phyloP scores from a whole-genome alignment of 1,140 invertebrate species.

The Epicauta chinensis region DNA sequence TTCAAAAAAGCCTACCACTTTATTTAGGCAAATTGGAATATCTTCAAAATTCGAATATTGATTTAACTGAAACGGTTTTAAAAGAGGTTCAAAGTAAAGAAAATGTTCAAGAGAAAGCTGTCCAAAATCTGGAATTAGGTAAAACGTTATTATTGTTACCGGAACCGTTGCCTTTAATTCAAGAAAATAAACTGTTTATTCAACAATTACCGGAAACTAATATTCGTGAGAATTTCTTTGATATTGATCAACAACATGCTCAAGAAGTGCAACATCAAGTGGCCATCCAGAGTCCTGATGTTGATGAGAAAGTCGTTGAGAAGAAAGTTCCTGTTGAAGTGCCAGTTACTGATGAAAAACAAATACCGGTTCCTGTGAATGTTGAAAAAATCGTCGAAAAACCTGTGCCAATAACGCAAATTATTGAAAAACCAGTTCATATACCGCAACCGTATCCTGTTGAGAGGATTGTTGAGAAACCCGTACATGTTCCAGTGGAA shows the following conservation, averaged over 20 bases:
- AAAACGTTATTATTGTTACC: slow-evolving; percentile 31
- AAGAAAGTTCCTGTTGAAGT: slow-evolving; percentile 42
- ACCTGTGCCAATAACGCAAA: slow-evolving; percentile 44
- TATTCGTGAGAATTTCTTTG: slow-evolving; percentile 4
- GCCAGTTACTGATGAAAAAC: slow-evolving; percentile 42
- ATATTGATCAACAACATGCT: slow-evolving; percentile 19
- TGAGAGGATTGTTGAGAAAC: slow-evolving; percentile 52
- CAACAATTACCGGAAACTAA: slow-evolving; percentile 1
- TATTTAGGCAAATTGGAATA: slow-evolving; percentile 46
- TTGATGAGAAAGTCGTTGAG: slow-evolving; percentile 49
- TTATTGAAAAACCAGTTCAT: slow-evolving; percentile 49
- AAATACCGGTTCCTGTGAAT: slow-evolving; percentile 14
- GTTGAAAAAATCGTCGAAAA: slow-evolving; percentile 43
- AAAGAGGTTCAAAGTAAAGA: slow-evolving; percentile 23
- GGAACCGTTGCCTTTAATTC: background rate
- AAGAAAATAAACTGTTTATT: background rate
- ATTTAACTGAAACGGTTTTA: background rate
- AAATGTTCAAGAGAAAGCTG: slow-evolving; percentile 18
- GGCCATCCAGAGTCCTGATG: slow-evolving; percentile 36
- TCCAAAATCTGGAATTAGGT: slow-evolving; percentile 28
- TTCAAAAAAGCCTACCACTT: slow-evolving; percentile 52
- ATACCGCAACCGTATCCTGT: slow-evolving; percentile 40
- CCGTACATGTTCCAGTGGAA: slow-evolving; percentile 40
- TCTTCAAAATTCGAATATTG: slow-evolving; percentile 33
- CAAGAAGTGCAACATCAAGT: slow-evolving; percentile 38